Percentiles rank a stretch among this genome's conserved stretches.
Evolutionary conservation across 2,888 invertebrate species (phyloP).

Genomic region (Andrena bicolor): DNA sequence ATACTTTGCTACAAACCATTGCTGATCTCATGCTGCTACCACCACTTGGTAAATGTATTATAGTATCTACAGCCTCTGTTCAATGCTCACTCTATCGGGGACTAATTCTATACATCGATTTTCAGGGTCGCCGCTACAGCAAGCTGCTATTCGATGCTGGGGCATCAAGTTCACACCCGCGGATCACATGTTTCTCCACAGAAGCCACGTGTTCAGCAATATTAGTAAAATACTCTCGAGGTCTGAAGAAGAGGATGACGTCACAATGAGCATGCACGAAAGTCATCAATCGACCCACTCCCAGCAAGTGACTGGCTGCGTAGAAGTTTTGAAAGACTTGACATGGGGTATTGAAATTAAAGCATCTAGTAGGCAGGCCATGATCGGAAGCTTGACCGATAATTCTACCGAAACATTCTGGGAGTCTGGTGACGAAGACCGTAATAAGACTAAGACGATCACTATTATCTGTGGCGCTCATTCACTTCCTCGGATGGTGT

Average conservation of each 20-base stretch:
- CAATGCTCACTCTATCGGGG: background rate
- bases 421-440: slow-evolving; percentile 99
- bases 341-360: slow-evolving; percentile 92
- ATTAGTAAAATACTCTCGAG: slow-evolving; percentile 97
- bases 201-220: slow-evolving; percentile 97
- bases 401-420: slow-evolving; percentile 99
- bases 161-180: slow-evolving; percentile 94
- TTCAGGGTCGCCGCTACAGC: slow-evolving; percentile 90
- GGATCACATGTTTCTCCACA: slow-evolving; percentile 96
- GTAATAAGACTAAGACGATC: slow-evolving; percentile 95
- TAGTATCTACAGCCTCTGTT: background rate
- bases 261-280: slow-evolving; percentile 87
- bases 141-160: slow-evolving; percentile 97
- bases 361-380: slow-evolving; percentile 96
- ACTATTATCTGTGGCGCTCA: slow-evolving; percentile 89
- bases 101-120: slow-evolving; percentile 12
- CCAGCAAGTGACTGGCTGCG: slow-evolving; percentile 85
- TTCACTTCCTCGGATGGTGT: slow-evolving; percentile 90
- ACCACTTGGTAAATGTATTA: slow-evolving; percentile 88
- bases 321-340: slow-evolving; percentile 91
- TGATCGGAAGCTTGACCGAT: slow-evolving; percentile 96
- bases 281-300: slow-evolving; percentile 86
- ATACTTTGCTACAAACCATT: slow-evolving; percentile 95
- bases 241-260: slow-evolving; percentile 92
- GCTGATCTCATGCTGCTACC: slow-evolving; percentile 96